Base-by-base conservation (phyloP, 2,797 vertebrate genomes). In the Neosilurus mollespiculum region DNA sequence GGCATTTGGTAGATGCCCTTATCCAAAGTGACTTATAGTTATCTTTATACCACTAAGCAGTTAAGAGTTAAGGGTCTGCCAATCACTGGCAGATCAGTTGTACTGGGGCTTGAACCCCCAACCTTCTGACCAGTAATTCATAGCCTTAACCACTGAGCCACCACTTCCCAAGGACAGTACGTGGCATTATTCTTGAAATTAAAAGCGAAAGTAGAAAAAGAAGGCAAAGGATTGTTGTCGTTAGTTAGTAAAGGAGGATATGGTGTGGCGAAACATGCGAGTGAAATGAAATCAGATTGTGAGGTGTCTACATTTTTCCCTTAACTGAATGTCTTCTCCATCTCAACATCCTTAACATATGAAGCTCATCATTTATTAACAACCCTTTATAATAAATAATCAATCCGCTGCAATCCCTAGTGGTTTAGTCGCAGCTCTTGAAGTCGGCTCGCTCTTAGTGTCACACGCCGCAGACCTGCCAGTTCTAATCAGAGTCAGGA, bases 401-500 rank as follows among this genome's bases (percentile, higher is more conserved):
- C 64, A 83, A 81, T 69, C 77, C 90, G 88, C 89, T 84, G 86
- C 78, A 84, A 83, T 91, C 89, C 84, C 88, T 84, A 34, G 87
- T 84, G 90, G 83, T 71, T 73, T 71, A 82, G 79, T 88, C 91
- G 91, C 94, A 93, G 93, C 93, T 93, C 92, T 87, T 87, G 89
- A 85, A 90, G 88, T 87, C 88, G 88, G 84, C 82, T 88, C 71
- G 85, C 88, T 87, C 88, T 43, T 86, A 72, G 88, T 91, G 90
- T 88, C 91, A 89, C 92, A 88, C 91, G 88, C 88, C 81, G 81
- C 88, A 82, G 88, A 90, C 83, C 90, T 90, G 93, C 90, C 94
- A 92, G 89, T 85, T 92, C 91, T 30, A 83, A 93, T 95, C 90
- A 93, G 82, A 1, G 53, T 82, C 71, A 80, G 54, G 61, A 43